These are phyloP conservation scores for Tarsius wallacei DNA, from an alignment of 2,797 vertebrate species.

Conservation along the genomic window DNA sequence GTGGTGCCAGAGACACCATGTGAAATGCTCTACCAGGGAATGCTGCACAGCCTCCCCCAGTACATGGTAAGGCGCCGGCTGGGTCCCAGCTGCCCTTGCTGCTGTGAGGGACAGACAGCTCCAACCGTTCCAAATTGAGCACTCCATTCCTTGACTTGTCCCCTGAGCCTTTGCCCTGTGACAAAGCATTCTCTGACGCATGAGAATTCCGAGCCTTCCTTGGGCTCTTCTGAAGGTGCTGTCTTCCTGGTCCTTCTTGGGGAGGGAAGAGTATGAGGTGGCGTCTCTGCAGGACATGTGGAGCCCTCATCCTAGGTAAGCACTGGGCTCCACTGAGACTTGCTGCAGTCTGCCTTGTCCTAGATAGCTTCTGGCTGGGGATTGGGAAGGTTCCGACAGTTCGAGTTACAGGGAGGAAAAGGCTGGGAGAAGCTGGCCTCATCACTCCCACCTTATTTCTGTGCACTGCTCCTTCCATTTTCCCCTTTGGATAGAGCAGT, in stretches of 20 bases:
- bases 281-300: neutral
- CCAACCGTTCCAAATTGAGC: neutral
- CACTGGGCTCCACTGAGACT: neutral
- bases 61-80: slow-evolving; percentile 94
- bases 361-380: neutral
- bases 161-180: neutral
- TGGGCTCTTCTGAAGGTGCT: neutral
- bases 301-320: neutral
- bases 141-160: neutral
- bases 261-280: neutral
- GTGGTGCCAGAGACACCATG: slow-evolving; percentile 96
- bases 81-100: neutral
- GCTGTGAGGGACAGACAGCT: neutral
- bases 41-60: slow-evolving; percentile 97
- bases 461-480: neutral
- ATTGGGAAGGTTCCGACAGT: neutral
- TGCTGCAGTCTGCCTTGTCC: neutral
- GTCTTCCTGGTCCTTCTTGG: neutral
- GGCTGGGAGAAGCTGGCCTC: neutral
- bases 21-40: slow-evolving; percentile 96
- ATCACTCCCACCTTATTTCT: neutral
- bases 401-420: neutral
- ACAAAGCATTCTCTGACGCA: neutral
- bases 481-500: slow-evolving; percentile 42
- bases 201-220: slow-evolving; percentile 33